Base-by-base conservation (phyloP, 2,797 vertebrate genomes). In the Thunnus albacares region DNA sequence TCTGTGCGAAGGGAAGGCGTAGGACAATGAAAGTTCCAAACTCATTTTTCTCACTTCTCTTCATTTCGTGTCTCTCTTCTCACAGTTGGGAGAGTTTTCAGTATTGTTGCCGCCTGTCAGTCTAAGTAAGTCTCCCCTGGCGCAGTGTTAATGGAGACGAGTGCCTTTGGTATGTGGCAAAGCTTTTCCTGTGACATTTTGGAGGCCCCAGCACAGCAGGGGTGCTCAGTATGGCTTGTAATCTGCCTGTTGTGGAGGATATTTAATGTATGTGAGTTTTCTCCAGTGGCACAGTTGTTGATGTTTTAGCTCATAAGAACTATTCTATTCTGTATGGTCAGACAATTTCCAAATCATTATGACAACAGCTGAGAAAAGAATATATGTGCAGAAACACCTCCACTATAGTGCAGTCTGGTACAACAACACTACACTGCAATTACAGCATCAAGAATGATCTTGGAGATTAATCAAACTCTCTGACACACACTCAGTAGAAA, bases 41-140 rank as follows among this genome's bases (percentile, higher is more conserved):
- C 93, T 96, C 94, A 91, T 97, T 96, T 96, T 95, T 97, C 95
- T 96, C 92, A 90, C 95, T 96, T 96, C 87, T 84, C 87, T 88
- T 90, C 88, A 89, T 90, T 92, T 83, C 72, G 79, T 80, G 71
- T 87, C 73, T 90, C 88, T 92, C 89, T 84, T 89, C 89, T 86
- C 91, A 85, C 88, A 89, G 90, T 92, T 86, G 78, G 82, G 87
- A 86, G 92, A 91, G 85, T 89, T 91, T 91, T 88, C 83, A 69
- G 76, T 87, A 69, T 91, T 88, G 85, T 91, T 89, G 89, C 88
- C 55, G 80, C 88, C 87, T 90, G 90, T 94, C 92, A 91, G 92
- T 91, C 84, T 87, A 77, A 91, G 86, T 89, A 79, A 89, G 83
- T 91, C 90, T 89, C 83, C 81, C 89, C 87, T 57, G 87, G 87